phyloP scores from a whole-genome alignment of 2,113 vertebrate genomes.

The Nettapus auritus region DNA sequence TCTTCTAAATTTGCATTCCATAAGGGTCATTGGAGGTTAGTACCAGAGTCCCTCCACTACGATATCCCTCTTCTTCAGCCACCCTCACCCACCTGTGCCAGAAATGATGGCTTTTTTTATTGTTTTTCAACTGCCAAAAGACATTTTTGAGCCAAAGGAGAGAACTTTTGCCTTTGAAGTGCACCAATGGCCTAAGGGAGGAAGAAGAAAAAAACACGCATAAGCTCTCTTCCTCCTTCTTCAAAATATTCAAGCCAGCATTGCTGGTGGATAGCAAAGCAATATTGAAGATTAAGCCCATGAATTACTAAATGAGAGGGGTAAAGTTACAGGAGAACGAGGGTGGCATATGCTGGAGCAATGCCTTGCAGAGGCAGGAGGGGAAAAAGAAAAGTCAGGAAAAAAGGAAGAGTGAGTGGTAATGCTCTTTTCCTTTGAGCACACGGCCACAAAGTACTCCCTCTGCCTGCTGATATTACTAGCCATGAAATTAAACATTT shows the following conservation, averaged over 20 bases:
- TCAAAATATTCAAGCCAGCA: not conserved
- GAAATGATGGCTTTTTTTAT: not conserved
- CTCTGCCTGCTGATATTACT: accelerated
- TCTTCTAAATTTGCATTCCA: not conserved
- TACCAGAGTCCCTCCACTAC: not conserved
- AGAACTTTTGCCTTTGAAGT: not conserved
- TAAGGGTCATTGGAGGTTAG: not conserved
- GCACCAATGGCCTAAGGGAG: not conserved
- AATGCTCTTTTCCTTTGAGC: not conserved
- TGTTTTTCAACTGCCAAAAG: not conserved
- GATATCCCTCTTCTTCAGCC: not conserved
- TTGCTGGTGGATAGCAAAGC: not conserved
- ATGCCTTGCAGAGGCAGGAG: not conserved
- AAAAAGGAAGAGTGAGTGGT: not conserved
- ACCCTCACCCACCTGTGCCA: not conserved
- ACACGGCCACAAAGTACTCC: accelerated
- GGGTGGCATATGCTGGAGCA: not conserved
- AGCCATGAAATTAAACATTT: not conserved
- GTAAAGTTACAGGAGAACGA: not conserved
- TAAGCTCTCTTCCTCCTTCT: not conserved
- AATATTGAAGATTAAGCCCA: not conserved
- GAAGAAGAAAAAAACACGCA: not conserved
- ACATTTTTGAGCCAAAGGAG: not conserved
- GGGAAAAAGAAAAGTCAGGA: not conserved
- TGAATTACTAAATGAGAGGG: not conserved